Percentiles rank a stretch among this genome's conserved stretches.
phyloP scores from a whole-genome alignment of 2,888 invertebrate genomes.

The Drosophila phalerata region DNA sequence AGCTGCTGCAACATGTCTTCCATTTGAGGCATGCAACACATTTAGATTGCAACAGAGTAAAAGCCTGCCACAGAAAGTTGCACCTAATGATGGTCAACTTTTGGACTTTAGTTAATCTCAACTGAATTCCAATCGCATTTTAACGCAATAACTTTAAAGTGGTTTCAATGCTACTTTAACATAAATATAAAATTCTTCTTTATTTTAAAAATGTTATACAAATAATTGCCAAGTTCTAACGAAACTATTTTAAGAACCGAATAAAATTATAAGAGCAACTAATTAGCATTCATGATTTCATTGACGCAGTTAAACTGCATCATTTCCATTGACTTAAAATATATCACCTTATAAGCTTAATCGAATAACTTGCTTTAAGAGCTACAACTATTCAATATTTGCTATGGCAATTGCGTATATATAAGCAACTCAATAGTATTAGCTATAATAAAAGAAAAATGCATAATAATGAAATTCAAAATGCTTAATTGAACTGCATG shows the following conservation, averaged over 20 bases:
- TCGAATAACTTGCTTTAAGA: conserved; percentile 1
- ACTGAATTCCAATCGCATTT: not conserved
- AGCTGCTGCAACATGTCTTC: not conserved
- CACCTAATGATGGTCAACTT: not conserved
- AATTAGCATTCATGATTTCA: not conserved
- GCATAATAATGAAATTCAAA: not conserved
- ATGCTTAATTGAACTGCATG: not conserved
- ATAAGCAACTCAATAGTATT: not conserved
- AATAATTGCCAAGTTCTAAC: not conserved
- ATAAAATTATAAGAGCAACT: not conserved
- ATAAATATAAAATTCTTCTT: not conserved
- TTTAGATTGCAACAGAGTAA: not conserved
- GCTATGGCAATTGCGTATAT: not conserved
- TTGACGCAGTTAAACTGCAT: not conserved
- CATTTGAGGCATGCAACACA: not conserved
- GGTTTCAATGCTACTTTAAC: not conserved
- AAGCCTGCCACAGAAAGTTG: not conserved
- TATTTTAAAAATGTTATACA: no score
- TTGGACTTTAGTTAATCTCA: not conserved
- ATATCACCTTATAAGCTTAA: conserved; percentile 2
- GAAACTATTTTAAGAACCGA: not conserved
- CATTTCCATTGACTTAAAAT: conserved; percentile 1
- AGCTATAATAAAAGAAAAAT: not conserved
- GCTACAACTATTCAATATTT: not conserved
- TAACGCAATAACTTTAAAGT: not conserved